A percentile compares a stretch with the other conserved stretches of the same genome.
These are phyloP conservation scores for Delphinus delphis DNA, from an alignment of 2,113 vertebrate genomes.

Conservation along the genomic window DNA sequence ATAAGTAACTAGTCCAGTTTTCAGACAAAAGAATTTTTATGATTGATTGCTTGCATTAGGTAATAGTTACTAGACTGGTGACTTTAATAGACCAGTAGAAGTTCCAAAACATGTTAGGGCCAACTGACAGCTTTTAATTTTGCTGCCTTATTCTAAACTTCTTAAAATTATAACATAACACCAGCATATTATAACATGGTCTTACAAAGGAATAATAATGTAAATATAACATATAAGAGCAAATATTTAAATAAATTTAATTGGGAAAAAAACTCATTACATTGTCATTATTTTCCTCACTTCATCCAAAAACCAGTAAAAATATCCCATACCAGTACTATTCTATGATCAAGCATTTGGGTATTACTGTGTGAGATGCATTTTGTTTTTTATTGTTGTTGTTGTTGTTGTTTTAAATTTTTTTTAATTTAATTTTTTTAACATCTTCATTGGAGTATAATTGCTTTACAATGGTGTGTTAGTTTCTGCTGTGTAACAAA, in stretches of 20 bases:
- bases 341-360: background rate
- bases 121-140: slow-evolving; percentile 10
- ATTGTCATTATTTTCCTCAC: slow-evolving; percentile 5
- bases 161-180: background rate
- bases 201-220: background rate
- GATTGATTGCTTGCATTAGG: background rate
- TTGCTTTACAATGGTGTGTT: no score
- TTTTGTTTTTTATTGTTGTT: background rate
- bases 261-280: background rate
- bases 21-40: background rate
- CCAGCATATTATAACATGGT: background rate
- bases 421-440: no score
- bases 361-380: background rate
- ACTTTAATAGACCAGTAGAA: slow-evolving; percentile 33
- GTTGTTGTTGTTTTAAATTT: no score
- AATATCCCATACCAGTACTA: background rate
- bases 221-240: background rate
- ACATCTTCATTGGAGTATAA: no score
- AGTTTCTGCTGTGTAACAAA: no score
- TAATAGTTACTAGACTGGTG: background rate
- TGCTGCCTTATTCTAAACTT: slow-evolving; percentile 2
- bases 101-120: background rate
- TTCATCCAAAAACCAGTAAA: background rate
- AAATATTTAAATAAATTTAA: slow-evolving; percentile 13
- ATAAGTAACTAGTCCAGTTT: background rate